These are phyloP conservation scores for Ceyx erithaca DNA, from an alignment of 2,797 vertebrate genomes.

Conservation along the genomic window DNA sequence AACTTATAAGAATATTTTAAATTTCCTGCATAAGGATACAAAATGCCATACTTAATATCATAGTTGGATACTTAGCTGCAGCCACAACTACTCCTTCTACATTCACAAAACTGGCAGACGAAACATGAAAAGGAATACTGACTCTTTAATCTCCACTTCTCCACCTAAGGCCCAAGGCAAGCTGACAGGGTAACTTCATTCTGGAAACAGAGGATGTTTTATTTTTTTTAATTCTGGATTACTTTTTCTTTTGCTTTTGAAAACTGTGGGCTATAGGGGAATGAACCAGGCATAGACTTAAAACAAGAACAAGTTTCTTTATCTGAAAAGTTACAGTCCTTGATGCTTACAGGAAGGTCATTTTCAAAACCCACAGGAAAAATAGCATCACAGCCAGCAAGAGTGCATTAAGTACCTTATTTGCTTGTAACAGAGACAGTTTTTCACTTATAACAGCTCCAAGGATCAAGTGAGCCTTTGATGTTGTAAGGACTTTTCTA, in stretches of 20 bases:
- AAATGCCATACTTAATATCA: conserved; percentile 68
- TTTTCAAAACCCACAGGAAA: conserved; percentile 79
- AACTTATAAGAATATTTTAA: conserved; percentile 54
- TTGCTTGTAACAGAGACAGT: conserved; percentile 72
- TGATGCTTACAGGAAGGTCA: conserved; percentile 83
- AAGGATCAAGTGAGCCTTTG: conserved; percentile 74
- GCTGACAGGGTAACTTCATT: conserved; percentile 87
- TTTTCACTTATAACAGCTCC: conserved; percentile 73
- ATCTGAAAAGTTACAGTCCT: conserved; percentile 83
- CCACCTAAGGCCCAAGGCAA: conserved; percentile 89
- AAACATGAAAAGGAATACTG: conserved; percentile 94
- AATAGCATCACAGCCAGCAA: conserved; percentile 69
- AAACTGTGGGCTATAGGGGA: conserved; percentile 78
- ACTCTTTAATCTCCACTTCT: conserved; percentile 91
- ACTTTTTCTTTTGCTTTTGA: conserved; percentile 82
- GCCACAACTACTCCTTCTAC: conserved; percentile 78
- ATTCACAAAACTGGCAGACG: conserved; percentile 86
- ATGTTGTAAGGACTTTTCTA: conserved; percentile 73
- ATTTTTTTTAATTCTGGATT: conserved; percentile 78
- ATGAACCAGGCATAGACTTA: conserved; percentile 78
- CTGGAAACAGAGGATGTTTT: conserved; percentile 77
- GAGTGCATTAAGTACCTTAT: conserved; percentile 73
- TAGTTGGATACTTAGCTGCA: conserved; percentile 73
- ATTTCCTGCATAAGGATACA: conserved; percentile 43
- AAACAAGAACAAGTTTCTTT: conserved; percentile 81